phyloP scores from a whole-genome alignment of 2,797 vertebrate species.

The Pipistrellus kuhlii region DNA sequence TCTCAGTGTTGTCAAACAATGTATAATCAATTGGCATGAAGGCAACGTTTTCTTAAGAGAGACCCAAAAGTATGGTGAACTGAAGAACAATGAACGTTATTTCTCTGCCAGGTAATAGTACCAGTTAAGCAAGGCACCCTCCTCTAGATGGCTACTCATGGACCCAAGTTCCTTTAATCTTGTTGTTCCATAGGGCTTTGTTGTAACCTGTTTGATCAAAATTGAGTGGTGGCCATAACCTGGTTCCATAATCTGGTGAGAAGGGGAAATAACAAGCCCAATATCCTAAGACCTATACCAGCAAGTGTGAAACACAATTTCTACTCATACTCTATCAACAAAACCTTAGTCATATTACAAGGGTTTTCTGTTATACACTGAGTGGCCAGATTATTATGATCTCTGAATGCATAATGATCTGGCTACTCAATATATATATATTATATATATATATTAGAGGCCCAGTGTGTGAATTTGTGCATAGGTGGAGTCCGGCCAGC shows the following conservation, averaged over 20 bases:
- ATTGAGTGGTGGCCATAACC: neutral
- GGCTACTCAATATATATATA: no score
- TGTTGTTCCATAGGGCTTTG: neutral
- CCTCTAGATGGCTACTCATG: neutral
- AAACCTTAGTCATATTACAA: conserved; percentile 5
- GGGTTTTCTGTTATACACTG: neutral
- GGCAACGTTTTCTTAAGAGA: neutral
- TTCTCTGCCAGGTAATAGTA: neutral
- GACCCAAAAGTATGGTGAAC: neutral
- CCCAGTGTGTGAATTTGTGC: no score
- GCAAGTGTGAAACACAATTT: neutral
- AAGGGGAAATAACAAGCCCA: neutral
- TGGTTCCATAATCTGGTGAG: neutral
- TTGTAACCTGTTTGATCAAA: neutral
- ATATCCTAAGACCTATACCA: neutral
- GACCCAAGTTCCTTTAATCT: neutral
- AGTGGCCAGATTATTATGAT: no score
- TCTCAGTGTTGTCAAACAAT: neutral
- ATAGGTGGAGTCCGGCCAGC: no score
- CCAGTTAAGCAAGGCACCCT: neutral
- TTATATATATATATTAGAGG: no score
- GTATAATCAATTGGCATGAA: neutral
- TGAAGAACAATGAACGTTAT: neutral
- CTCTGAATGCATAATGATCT: no score
- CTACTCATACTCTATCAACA: neutral